phyloP scores from a whole-genome alignment of 2,888 invertebrate genomes.

The Diadegma fenestrale region DNA sequence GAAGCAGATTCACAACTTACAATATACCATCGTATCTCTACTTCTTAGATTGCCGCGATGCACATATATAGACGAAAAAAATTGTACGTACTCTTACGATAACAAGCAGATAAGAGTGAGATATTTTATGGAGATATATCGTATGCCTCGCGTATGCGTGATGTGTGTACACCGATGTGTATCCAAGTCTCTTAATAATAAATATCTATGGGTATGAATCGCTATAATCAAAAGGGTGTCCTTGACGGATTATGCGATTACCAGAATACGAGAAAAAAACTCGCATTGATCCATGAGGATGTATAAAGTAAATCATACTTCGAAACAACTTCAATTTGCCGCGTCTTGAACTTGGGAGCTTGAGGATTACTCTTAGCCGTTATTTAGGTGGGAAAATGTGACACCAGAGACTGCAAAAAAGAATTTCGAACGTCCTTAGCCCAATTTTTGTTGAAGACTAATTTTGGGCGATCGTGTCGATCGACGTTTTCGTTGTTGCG shows the following conservation, averaged over 20 bases:
- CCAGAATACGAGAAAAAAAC: not conserved
- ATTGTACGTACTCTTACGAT: slow-evolving; percentile 49
- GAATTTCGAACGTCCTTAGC: not conserved
- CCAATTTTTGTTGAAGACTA: not conserved
- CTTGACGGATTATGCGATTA: slow-evolving; percentile 37
- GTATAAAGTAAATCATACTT: slow-evolving; percentile 1
- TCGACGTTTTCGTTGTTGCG: no score
- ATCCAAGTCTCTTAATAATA: not conserved
- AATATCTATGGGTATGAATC: slow-evolving; percentile 1
- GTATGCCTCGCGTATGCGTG: slow-evolving; percentile 1
- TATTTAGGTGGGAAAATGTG: no score
- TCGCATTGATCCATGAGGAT: not conserved
- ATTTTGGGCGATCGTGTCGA: no score
- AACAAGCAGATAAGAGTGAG: slow-evolving; percentile 56
- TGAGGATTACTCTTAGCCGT: not conserved
- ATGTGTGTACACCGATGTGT: not conserved
- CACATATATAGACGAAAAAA: slow-evolving; percentile 36
- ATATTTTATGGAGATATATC: slow-evolving; percentile 58
- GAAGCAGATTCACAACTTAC: slow-evolving; percentile 37
- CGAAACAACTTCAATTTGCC: not conserved
- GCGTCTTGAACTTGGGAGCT: not conserved
- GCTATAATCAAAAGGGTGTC: not conserved
- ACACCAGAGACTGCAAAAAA: no score
- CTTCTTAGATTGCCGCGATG: slow-evolving; percentile 40
- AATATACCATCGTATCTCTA: slow-evolving; percentile 29